These are phyloP conservation scores for Ispidina picta DNA, from an alignment of 2,797 vertebrate species.

Conservation along the genomic window DNA sequence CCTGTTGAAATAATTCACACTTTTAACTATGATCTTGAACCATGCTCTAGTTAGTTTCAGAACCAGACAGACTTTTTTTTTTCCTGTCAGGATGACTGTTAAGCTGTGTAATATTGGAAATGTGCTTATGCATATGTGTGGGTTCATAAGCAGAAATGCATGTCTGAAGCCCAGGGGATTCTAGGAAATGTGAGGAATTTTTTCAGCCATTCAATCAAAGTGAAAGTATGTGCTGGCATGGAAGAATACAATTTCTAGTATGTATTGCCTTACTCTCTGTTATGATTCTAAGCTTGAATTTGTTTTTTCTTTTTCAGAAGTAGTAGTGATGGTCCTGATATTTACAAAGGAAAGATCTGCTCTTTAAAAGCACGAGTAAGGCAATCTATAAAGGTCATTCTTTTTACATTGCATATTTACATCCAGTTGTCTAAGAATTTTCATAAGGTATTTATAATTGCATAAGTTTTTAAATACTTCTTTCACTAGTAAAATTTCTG, in stretches of 20 bases:
- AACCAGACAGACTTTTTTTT: not conserved
- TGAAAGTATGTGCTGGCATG: not conserved
- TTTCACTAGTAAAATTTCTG: not conserved
- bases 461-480: not conserved
- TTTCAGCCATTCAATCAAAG: not conserved
- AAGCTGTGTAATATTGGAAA: not conserved
- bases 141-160: not conserved
- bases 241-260: not conserved
- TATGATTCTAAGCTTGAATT: not conserved
- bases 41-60: not conserved
- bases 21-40: not conserved
- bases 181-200: not conserved
- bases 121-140: not conserved
- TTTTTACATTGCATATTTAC: not conserved
- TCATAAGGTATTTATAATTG: not conserved
- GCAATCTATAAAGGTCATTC: slow-evolving; percentile 21
- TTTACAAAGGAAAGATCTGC: slow-evolving; percentile 83
- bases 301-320: slow-evolving; percentile 53
- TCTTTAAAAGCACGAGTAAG: slow-evolving; percentile 93
- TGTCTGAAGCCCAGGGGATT: not conserved
- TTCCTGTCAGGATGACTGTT: not conserved
- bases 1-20: not conserved
- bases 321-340: slow-evolving; percentile 66
- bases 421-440: not conserved
- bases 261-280: not conserved